These are phyloP conservation scores for Bucco capensis DNA, from an alignment of 2,113 vertebrate species.

Conservation along the genomic window DNA sequence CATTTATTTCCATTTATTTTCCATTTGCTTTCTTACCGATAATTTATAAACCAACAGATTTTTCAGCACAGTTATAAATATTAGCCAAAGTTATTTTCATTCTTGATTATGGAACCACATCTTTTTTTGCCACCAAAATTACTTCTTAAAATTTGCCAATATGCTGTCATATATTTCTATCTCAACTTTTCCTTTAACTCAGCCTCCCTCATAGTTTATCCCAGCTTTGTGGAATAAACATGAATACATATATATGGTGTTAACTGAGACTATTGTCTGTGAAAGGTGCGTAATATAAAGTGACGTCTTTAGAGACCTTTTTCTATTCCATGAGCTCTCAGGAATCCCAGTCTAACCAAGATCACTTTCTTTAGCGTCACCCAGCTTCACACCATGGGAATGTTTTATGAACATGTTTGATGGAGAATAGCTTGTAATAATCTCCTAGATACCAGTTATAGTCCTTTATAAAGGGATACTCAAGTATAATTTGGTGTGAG, in stretches of 20 bases:
- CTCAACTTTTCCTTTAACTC: neutral
- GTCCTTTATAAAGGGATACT: neutral
- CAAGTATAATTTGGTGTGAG: neutral
- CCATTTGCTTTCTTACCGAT: neutral
- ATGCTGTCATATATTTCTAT: neutral
- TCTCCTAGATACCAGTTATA: neutral
- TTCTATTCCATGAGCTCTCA: neutral
- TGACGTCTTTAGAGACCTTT: neutral
- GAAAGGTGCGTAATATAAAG: neutral
- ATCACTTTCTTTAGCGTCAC: neutral
- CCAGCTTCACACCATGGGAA: neutral
- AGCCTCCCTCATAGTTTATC: neutral
- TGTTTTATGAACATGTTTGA: neutral
- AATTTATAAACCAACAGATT: neutral
- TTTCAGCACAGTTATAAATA: neutral
- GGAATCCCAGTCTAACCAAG: neutral
- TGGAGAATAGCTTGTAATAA: neutral
- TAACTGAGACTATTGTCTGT: neutral
- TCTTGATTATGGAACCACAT: neutral
- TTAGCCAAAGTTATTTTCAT: neutral
- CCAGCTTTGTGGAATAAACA: neutral
- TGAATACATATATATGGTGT: neutral
- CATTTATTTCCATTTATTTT: neutral
- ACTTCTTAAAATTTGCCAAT: neutral
- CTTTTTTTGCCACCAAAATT: neutral